These are phyloP conservation scores for Calephelis virginiensis DNA, from an alignment of 1,140 invertebrate species.

Conservation along the genomic window DNA sequence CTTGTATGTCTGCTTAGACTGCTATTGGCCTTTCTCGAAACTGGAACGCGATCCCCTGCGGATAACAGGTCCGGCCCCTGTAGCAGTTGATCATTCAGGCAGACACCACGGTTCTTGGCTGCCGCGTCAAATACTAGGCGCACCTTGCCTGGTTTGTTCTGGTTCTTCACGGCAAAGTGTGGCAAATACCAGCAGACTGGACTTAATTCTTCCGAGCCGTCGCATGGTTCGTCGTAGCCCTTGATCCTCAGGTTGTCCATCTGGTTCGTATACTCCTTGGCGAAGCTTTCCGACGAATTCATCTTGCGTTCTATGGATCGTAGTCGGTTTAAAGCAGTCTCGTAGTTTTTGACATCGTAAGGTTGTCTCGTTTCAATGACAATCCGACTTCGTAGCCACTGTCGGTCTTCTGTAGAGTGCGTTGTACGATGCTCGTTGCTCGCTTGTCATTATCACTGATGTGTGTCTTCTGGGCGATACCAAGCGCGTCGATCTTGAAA, in stretches of 20 bases:
- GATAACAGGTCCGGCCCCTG: slow-evolving; percentile 28
- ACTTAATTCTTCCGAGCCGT: background rate
- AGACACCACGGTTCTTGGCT: slow-evolving; percentile 18
- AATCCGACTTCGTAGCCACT: slow-evolving; percentile 3
- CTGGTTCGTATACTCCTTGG: background rate
- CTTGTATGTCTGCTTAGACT: slow-evolving; percentile 30
- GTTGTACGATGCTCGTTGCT: background rate
- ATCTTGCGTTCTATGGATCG: background rate
- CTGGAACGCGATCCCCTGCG: slow-evolving; percentile 21
- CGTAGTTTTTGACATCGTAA: background rate
- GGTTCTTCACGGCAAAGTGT: slow-evolving; percentile 42
- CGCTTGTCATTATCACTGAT: background rate
- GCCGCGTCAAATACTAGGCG: slow-evolving; percentile 48
- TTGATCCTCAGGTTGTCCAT: slow-evolving; percentile 7
- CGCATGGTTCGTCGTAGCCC: slow-evolving; percentile 2
- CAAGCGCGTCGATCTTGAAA: slow-evolving; percentile 17
- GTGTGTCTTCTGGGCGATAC: background rate
- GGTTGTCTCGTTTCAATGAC: background rate
- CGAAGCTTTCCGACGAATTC: background rate
- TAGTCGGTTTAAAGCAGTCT: background rate
- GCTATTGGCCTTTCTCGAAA: slow-evolving; percentile 25
- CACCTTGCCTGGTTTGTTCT: slow-evolving; percentile 37
- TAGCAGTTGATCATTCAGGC: slow-evolving; percentile 22
- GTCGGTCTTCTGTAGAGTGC: too few relatives aligned
- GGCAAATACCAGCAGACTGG: slow-evolving; percentile 42